These are phyloP conservation scores for Pyrrhia umbra DNA, from an alignment of 2,888 invertebrate genomes.

Conservation along the genomic window DNA sequence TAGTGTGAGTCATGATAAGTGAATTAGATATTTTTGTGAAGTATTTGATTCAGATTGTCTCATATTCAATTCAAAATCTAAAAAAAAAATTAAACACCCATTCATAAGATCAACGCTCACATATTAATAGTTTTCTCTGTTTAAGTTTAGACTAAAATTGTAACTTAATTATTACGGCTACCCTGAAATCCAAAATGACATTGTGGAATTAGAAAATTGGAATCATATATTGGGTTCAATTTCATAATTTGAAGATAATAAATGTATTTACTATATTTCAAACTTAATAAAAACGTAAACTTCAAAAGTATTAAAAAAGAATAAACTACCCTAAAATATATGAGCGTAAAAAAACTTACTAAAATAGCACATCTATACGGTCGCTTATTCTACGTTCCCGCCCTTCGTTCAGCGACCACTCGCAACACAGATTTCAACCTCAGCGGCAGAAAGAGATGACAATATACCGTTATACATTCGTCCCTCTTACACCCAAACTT, in stretches of 20 bases:
- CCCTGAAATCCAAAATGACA: too few relatives aligned
- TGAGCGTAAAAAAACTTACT: not conserved
- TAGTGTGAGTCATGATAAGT: slow-evolving; percentile 5
- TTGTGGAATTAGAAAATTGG: too few relatives aligned
- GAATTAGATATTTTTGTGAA: not conserved
- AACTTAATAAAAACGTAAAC: not conserved
- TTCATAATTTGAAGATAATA: too few relatives aligned
- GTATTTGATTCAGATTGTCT: not conserved
- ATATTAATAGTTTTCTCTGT: too few relatives aligned
- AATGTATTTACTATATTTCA: too few relatives aligned
- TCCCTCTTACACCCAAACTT: slow-evolving; percentile 74
- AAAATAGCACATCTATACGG: slow-evolving; percentile 56
- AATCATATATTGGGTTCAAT: too few relatives aligned
- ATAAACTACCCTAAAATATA: not conserved
- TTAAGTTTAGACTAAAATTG: too few relatives aligned
- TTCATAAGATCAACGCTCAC: too few relatives aligned
- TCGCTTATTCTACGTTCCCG: slow-evolving; percentile 74
- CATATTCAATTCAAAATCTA: too few relatives aligned
- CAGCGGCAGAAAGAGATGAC: slow-evolving; percentile 71
- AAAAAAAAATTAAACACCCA: too few relatives aligned
- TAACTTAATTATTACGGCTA: too few relatives aligned
- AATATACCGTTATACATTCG: slow-evolving; percentile 49
- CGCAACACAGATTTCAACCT: slow-evolving; percentile 82
- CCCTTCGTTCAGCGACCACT: slow-evolving; percentile 80
- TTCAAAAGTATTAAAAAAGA: not conserved